Base-by-base conservation (phyloP, 2,888 invertebrate species). In the Lypha dubia region DNA sequence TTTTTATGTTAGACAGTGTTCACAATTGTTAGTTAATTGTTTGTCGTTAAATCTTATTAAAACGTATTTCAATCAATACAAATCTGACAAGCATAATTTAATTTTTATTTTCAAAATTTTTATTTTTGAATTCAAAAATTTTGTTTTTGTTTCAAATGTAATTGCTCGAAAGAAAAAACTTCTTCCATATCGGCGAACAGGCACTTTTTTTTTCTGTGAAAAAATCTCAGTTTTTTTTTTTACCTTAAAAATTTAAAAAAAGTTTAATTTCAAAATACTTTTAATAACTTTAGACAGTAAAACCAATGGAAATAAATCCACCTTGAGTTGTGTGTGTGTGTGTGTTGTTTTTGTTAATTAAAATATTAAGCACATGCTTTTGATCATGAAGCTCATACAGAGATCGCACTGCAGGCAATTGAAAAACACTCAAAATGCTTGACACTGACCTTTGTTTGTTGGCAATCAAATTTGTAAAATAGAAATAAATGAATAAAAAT, bases 371-470 rank as follows among this genome's bases (percentile, higher is more conserved):
- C 83, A 84, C 58, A 70, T 84, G 83, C 71, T 79, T 76, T 84
- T 75, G 79, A 84, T 84, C 83, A 84, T 49, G 44, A 20, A 60
- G 46, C 44, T 56, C 44, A 8, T 11, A n/a, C n/a, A 13, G 15
- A 53, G 22, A 35, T 15, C 35, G 28, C 17, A 53, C 20, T 22
- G 38, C 38, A 6, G 11, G 41, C 51, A 62, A 44, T 60, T 53
- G 60, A 60, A 75, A 68, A 68, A 58, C 62, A 75, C 68, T 49
- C 41, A 63, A 49, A 22, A 17, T n/a, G 15, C 60, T 44, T 77
- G 83, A 68, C 83, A 79, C 62, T 83, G 83, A 83, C 83, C 83
- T 83, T 79, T 83, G 62, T 83, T 79, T 83, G 62, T 73, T 63
- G 62, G 68, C 53, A 62, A 83, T 74, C 60, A 68, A 68, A 79